Base-by-base conservation (phyloP, 2,797 vertebrate genomes). In the Intellagama lesueurii region DNA sequence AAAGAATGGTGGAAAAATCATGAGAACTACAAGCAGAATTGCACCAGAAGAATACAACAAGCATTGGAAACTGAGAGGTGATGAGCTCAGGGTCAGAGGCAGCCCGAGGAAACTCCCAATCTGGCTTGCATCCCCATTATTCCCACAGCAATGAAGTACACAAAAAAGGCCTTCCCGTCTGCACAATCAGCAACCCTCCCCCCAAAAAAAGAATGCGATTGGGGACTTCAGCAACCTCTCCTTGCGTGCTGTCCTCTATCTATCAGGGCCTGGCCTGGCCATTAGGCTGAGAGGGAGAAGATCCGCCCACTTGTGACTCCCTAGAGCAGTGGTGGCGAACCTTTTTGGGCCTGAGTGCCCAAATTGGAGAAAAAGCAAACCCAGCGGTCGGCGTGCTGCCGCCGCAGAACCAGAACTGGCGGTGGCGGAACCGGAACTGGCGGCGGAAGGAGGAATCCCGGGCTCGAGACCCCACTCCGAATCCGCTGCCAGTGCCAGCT, bases 1-100 rank as follows among this genome's bases (percentile, higher is more conserved):
- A 66, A 11, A 8, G 4, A 2, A 47, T 7, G 1, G 0, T 14
- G 0, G n/a, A 1, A 9, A 3, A 5, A 30, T 49, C 0, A 22
- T 5, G 0, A 0, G 0, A 1, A 0, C 0, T 0, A 28, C 9
- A 8, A 26, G 5, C 28, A 83, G 35, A 78, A 73, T 69, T 40
- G 26, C 7, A 30, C 16, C 19, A 0, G 12, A 47, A 40, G 4
- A 1, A 19, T 35, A 49, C 19, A 19, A 4, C 3, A 22, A 22
- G 16, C 35, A 28, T 12, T 3, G 8, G 8, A 22, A 82, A 47
- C 68, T 8, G 3, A 52, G 4, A 0, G 7, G 4, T n/a, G 5
- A 24, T 52, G 4, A 4, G 77, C 28, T 56, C 52, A 56, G 52
- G 19, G 60, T 5, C 14, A 5, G 19, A 64, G 7, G 2, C 3